Evolutionary conservation across 2,113 vertebrate species (phyloP), one percentile per base, ranked within the genome.

Genomic region (Thymallus thymallus): DNA sequence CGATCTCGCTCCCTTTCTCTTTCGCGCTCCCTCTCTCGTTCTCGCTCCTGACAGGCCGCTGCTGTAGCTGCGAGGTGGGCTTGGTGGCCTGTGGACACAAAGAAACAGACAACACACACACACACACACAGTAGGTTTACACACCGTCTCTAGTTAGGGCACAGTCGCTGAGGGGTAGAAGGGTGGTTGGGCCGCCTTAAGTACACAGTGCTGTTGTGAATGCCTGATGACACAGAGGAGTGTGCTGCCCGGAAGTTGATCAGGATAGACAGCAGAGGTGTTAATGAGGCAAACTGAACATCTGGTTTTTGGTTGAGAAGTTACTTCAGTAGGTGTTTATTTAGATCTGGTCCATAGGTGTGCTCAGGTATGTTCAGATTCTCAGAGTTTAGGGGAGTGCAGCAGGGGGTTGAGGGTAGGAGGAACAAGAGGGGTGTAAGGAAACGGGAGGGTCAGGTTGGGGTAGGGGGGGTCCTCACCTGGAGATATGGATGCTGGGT

Each of bases 401-500:
- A 75, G 74, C 77, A 75, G 74, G 76, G 80, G 71, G 80, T 20
- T 73, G 76, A 79, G 75, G 76, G 85, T 80, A 82, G 74, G 80
- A 75, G 70, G 9, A 73, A 73, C 45, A 24, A 61, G 32, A 9
- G 71, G 60, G 58, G 60, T 35, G 72, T 76, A 85, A 84, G 83
- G 80, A 80, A 85, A 76, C 77, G 76, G 84, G 32, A 41, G 18
- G 65, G n/a, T 72, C 29, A 56, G 62, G 45, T 62, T 61, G 83
- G 83, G 71, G 61, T 60, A 16, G 22, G 55, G 73, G 80, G 76
- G 81, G 73, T 84, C 88, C 93, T 94, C 89, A 98, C 98, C 97
- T 95, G 96, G 96, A 88, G 96, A 98, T 91, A 99, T 90, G 82
- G 98, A 97, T 69, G 95, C 92, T 83, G 96, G 94, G 88, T 96